Base-by-base conservation (phyloP, 2,797 vertebrate species). In the Morelia viridis region DNA sequence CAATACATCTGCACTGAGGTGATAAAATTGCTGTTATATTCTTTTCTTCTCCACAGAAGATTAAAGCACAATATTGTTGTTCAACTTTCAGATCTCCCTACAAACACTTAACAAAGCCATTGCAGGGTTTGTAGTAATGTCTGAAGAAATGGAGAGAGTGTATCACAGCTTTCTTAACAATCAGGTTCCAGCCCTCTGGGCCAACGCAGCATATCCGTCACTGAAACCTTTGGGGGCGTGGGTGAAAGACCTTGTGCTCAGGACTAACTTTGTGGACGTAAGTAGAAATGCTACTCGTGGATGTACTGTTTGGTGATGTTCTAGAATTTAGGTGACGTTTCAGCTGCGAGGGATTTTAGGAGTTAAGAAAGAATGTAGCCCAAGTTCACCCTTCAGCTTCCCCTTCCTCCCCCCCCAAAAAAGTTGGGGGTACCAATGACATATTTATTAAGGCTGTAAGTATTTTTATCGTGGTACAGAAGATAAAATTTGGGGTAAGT, bases 141-240 rank as follows among this genome's bases (percentile, higher is more conserved):
- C 98, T 31, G 98, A 98, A 95, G 97, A 98, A 95, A 98, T 98
- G 97, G 98, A 98, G 93, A 96, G 95, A 64, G 97, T 98, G 68
- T 98, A 98, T 90, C 97, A 95, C 56, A 98, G 98, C 94, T 98
- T 98, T 95, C 96, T 98, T 62, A 98, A 98, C 93, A 98, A 98
- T 95, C 97, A 98, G 62, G 97, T 98, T 93, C 98, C 98, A 1
- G 71, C 94, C 15, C 94, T 98, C 35, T 98, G 97, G 96, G 93
- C 96, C 90, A 97, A 93, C 92, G 96, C 97, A 1, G 97, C 97
- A 35, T 98, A 98, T 94, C 97, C 97, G 0, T 99, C 98, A 58
- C 96, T 98, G 80, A 98, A 98, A 94, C 95, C 97, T 6, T 96
- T 98, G 89, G 97, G 96, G 90, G 97, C 96, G 22, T 98, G 98